Evolutionary conservation across 2,113 vertebrate species (phyloP).

Genomic region (Centrocercus urophasianus): DNA sequence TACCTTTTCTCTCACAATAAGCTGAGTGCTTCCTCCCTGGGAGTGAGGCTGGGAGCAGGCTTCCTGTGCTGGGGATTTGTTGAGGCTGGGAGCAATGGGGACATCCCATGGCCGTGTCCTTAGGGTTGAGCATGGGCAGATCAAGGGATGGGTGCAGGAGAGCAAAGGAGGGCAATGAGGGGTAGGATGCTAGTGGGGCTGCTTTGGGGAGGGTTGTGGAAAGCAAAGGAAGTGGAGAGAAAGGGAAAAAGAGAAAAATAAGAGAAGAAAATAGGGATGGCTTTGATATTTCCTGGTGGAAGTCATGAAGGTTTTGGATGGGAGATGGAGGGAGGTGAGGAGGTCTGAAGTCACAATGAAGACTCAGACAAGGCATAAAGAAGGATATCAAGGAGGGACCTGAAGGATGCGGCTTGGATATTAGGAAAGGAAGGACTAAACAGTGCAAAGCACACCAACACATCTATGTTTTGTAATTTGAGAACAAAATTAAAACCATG

Average conservation of each 20-base stretch:
- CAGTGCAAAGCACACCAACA: background rate
- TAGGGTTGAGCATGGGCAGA: background rate
- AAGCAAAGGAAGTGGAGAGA: background rate
- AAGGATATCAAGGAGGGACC: background rate
- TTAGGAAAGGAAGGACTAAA: background rate
- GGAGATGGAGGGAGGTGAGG: background rate
- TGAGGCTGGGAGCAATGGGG: constrained; percentile 64
- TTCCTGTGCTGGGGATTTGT: constrained; percentile 73
- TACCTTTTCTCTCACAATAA: constrained; percentile 76
- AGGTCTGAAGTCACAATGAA: background rate
- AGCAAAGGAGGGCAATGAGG: no score
- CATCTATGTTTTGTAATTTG: background rate
- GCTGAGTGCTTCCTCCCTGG: constrained; percentile 69
- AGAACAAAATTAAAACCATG: background rate
- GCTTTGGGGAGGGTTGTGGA: fast-evolving
- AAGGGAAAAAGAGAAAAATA: background rate
- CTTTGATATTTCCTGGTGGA: background rate
- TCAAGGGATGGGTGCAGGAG: background rate
- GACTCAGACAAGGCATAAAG: background rate
- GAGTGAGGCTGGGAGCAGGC: constrained; percentile 48
- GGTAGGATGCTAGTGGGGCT: background rate
- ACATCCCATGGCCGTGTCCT: background rate
- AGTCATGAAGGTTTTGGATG: fast-evolving
- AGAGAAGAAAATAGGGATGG: background rate
- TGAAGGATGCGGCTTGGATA: background rate